phyloP scores from a whole-genome alignment of 1,140 invertebrate genomes.

The Bombus huntii region DNA sequence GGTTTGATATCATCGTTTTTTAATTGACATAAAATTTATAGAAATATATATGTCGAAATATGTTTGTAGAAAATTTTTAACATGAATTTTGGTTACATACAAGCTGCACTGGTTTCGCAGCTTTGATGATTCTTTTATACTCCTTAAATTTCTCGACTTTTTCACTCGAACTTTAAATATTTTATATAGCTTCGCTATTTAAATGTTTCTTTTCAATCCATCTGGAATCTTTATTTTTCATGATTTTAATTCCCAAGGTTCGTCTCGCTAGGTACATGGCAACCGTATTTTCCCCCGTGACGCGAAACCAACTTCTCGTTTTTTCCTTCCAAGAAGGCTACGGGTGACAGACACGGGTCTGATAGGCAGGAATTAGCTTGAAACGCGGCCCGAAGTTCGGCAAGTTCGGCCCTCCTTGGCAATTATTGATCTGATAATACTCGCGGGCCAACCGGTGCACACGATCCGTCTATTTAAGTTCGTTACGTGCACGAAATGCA shows the following conservation, averaged over 20 bases:
- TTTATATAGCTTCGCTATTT: not conserved
- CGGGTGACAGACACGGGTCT: conserved; percentile 12
- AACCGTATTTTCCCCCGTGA: not conserved
- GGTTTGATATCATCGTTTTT: too few relatives aligned
- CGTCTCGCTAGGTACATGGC: too few relatives aligned
- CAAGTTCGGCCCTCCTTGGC: conserved; percentile 51
- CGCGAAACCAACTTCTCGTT: not conserved
- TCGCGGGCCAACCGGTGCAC: conserved; percentile 54
- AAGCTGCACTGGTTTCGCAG: not conserved
- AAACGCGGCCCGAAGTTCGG: conserved; percentile 54
- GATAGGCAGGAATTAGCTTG: conserved; percentile 37
- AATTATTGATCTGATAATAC: conserved; percentile 66
- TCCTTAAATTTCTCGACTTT: too few relatives aligned
- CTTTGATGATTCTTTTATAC: too few relatives aligned
- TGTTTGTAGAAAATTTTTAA: too few relatives aligned
- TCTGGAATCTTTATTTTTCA: too few relatives aligned
- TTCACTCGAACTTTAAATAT: not conserved
- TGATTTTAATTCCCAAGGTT: not conserved
- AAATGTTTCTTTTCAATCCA: not conserved
- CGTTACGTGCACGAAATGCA: conserved; percentile 64
- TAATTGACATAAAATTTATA: too few relatives aligned
- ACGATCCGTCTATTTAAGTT: conserved; percentile 59
- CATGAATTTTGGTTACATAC: too few relatives aligned
- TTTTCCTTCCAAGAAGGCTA: not conserved
- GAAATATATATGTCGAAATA: too few relatives aligned